Base-by-base conservation (phyloP, 2,113 vertebrate genomes). In the Cromileptes altivelis region DNA sequence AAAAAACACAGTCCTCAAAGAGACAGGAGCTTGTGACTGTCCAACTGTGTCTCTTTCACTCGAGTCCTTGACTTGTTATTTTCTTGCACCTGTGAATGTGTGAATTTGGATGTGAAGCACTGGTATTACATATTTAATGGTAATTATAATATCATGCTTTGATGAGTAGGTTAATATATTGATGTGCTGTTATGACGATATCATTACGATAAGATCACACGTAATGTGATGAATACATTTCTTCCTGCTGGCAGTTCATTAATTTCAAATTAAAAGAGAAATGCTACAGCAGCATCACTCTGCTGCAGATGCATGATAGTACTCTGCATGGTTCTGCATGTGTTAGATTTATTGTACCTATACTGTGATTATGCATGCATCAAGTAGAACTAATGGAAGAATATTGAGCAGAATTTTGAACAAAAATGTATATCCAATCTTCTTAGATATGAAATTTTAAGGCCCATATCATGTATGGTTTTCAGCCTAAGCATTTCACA, bases 61-160 rank as follows among this genome's bases (percentile, higher is more conserved):
- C 13, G 7, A 68, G 13, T 74, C 75, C 18, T 64, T n/a, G 8
- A 69, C 19, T 67, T 75, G 30, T 58, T 14, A 57, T 74, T 64
- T 56, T 67, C 37, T 21, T 73, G 33, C 65, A 61, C 17, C 53
- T 75, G 60, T 67, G 15, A 78, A 80, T 63, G 25, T 80, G 27
- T 30, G 4, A 52, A 56, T 70, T 27, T 75, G 49, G 6, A 70
- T 65, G 60, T 58, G 15, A 74, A 56, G 27, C 71, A 23, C 65
- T 50, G 47, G 4, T 62, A 18, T 56, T 82, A 13, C n/a, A 68
- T 80, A 63, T 80, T 82, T 72, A 71, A 84, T 82, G 30, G 62
- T 65, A n/a, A 75, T 71, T 70, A 53, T 65, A 72, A 40, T n/a
- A 63, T 75, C 60, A 33, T 52, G 27, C 49, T 82, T 90, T 86